Percentiles rank a stretch among this genome's conserved stretches.
phyloP scores from a whole-genome alignment of 2,113 vertebrate genomes.

The Cavia porcellus region DNA sequence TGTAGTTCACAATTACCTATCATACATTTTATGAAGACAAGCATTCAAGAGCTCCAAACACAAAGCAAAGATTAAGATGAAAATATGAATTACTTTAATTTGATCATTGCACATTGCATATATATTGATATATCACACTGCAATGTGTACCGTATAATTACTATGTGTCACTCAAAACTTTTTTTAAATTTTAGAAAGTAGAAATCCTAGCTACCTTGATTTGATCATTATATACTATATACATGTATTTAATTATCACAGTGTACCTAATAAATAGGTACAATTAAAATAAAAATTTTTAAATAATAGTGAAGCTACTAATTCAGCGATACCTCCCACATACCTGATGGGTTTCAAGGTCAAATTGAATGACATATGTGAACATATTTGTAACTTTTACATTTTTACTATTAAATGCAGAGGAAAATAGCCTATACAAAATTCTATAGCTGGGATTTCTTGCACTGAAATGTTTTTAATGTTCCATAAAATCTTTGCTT shows the following conservation, averaged over 20 bases:
- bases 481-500: conserved; percentile 61
- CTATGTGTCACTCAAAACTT: not conserved
- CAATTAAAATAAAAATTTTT: not conserved
- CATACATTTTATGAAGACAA: not conserved
- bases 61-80: not conserved
- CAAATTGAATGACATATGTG: not conserved
- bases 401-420: not conserved
- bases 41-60: not conserved
- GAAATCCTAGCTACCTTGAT: not conserved
- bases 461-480: conserved; percentile 53
- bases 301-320: not conserved
- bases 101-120: not conserved
- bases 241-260: not conserved
- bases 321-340: not conserved
- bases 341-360: not conserved
- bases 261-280: not conserved
- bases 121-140: not conserved
- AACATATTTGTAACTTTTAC: conserved; percentile 30
- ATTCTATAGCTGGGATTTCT: conserved; percentile 59
- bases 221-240: not conserved
- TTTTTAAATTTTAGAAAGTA: not conserved
- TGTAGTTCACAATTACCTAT: not conserved
- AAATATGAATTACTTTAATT: not conserved
- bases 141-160: not conserved
- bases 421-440: conserved; percentile 1